Base-by-base conservation (phyloP, 2,888 invertebrate genomes). In the Caenorhabditis zanzibari region DNA sequence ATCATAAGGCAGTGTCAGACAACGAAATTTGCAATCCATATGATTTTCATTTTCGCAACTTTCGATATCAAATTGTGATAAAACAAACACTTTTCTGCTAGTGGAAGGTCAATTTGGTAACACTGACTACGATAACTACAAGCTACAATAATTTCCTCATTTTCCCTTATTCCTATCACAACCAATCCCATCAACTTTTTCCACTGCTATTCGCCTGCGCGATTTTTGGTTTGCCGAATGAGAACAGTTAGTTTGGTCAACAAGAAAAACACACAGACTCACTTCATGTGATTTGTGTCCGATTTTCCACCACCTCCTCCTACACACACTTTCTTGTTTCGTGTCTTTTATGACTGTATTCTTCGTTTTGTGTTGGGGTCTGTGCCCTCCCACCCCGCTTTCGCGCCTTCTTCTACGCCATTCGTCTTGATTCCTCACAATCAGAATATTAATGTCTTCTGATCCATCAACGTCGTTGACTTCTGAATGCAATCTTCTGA, bases 251-350 rank as follows among this genome's bases (percentile, higher is more conserved):
- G 56, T 41, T 59, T 26, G 44, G 47, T 59, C 68, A 56, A 71
- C 61, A 63, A 63, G 54, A 68, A 35, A 68, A 38, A 54, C 26
- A 44, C 41, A 63, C 49, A 52, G 19, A 54, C 66, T 68, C 66
- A 52, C 35, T 68, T 32, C 69, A 38, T 79, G 71, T 79, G 79
- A 79, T 79, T 71, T 71, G 79, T 79, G 79, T 26, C 79, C 63
- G 47, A 26, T 54, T 54, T 52, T 47, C 19, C 19, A 19, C 19
- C 19, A n/a, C 49, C 32, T 41, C 59, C 32, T 47, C 44, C 44
- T 24, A 32, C 26, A 24, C 56, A 61, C 32, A 54, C 44, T 71
- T 59, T 72, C 63, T 54, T 63, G 64, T 74, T 76, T 76, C 66
- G 58, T 68, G 56, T 47, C 44, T 32, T 69, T 49, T 66, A 66